phyloP scores from a whole-genome alignment of 2,888 invertebrate species.

The Acrocyrtus sp. region DNA sequence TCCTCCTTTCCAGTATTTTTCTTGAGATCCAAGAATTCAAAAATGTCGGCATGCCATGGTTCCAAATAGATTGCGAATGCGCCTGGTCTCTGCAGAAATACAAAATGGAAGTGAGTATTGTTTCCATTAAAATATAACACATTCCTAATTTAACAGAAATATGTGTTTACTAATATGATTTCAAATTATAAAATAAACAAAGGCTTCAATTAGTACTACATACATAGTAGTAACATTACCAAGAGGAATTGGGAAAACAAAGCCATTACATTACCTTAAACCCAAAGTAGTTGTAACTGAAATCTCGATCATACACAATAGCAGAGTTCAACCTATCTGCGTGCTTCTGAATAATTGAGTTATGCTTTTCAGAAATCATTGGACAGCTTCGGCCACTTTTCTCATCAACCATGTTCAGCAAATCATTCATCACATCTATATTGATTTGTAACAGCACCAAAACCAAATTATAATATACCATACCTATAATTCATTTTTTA shows the following conservation, averaged over 20 bases:
- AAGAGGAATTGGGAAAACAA: not conserved
- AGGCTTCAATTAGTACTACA: too few species aligned
- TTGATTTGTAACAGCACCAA: too few species aligned
- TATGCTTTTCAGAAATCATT: conserved; percentile 86
- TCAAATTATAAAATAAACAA: conserved; percentile 76
- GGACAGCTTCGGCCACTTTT: conserved; percentile 79
- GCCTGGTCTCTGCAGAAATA: conserved; percentile 80
- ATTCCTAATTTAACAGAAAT: not conserved
- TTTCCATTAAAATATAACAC: conserved; percentile 29
- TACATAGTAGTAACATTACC: not conserved
- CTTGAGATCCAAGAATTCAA: conserved; percentile 92
- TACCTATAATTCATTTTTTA: too few species aligned
- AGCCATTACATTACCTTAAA: conserved; percentile 75
- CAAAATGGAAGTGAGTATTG: too few species aligned
- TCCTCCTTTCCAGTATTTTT: conserved; percentile 98
- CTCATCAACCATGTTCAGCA: conserved; percentile 81
- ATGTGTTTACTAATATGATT: too few species aligned
- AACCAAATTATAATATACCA: too few species aligned
- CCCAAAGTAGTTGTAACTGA: conserved; percentile 98
- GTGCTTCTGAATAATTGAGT: conserved; percentile 84
- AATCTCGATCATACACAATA: conserved; percentile 97
- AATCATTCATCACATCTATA: conserved; percentile 91
- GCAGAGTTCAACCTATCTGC: conserved; percentile 92
- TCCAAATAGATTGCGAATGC: conserved; percentile 98
- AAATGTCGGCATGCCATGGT: conserved; percentile 98